phyloP scores from a whole-genome alignment of 2,797 vertebrate species.

The Limnodromus scolopaceus region DNA sequence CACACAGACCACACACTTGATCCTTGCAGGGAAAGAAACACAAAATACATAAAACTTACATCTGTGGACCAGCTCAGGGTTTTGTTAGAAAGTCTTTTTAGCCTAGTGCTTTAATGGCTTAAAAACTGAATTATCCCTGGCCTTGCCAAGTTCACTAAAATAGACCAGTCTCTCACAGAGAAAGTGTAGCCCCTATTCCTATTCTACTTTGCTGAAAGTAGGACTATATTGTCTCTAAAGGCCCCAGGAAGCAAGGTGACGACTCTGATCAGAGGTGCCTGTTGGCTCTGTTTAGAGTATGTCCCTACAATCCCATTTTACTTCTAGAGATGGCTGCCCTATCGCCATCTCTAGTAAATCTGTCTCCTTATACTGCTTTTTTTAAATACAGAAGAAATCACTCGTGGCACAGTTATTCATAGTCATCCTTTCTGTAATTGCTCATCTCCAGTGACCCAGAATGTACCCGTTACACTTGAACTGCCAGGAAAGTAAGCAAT shows the following conservation, averaged over 20 bases:
- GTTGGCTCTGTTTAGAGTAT: neutral
- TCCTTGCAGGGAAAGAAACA: slow-evolving; percentile 78
- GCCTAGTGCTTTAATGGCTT: neutral
- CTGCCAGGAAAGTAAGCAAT: neutral
- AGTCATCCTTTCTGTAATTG: neutral
- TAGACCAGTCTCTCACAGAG: neutral
- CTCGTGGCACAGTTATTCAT: neutral
- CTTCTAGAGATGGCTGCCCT: neutral
- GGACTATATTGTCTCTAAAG: neutral
- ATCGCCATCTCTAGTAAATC: neutral
- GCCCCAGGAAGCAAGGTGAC: neutral
- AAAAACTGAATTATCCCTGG: neutral
- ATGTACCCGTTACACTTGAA: neutral
- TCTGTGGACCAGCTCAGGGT: neutral
- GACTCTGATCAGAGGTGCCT: neutral
- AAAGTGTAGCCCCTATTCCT: neutral
- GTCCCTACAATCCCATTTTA: neutral
- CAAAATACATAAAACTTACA: neutral
- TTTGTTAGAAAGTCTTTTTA: neutral
- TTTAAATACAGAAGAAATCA: neutral
- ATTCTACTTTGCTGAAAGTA: neutral
- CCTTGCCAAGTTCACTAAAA: neutral
- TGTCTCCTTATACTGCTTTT: neutral
- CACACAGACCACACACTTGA: slow-evolving; percentile 93
- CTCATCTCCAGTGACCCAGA: neutral